Evolutionary conservation across 2,113 vertebrate genomes (phyloP).

Genomic region (Speoplatyrhinus poulsoni): DNA sequence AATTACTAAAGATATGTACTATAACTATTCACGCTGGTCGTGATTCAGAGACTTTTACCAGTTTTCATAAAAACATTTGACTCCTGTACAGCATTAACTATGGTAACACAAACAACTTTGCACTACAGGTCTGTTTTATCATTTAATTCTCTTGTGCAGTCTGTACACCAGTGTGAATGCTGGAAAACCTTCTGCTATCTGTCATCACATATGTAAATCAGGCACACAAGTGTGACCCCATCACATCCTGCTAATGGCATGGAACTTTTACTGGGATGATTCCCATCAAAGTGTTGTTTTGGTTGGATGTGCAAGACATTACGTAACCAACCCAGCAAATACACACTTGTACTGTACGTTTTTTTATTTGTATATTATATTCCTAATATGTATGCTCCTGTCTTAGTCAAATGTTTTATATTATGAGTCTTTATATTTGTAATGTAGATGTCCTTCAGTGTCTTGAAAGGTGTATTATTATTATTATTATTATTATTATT

Average conservation of each 20-base stretch:
- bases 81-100: background rate
- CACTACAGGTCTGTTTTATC: background rate
- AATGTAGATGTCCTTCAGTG: too few relatives aligned
- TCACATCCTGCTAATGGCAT: background rate
- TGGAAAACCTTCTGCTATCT: background rate
- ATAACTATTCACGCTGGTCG: background rate
- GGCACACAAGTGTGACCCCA: background rate
- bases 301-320: too few relatives aligned
- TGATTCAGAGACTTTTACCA: background rate
- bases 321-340: too few relatives aligned
- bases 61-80: background rate
- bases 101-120: background rate
- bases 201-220: background rate
- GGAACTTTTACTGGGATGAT: background rate
- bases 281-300: too few relatives aligned
- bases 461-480: too few relatives aligned
- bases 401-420: too few relatives aligned
- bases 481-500: too few relatives aligned
- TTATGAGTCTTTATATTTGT: too few relatives aligned
- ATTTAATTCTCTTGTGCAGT: background rate
- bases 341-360: too few relatives aligned
- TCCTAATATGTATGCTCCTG: too few relatives aligned
- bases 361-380: too few relatives aligned
- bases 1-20: background rate
- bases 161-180: background rate